phyloP scores from a whole-genome alignment of 2,113 vertebrate species.

The Centropus unirufus region DNA sequence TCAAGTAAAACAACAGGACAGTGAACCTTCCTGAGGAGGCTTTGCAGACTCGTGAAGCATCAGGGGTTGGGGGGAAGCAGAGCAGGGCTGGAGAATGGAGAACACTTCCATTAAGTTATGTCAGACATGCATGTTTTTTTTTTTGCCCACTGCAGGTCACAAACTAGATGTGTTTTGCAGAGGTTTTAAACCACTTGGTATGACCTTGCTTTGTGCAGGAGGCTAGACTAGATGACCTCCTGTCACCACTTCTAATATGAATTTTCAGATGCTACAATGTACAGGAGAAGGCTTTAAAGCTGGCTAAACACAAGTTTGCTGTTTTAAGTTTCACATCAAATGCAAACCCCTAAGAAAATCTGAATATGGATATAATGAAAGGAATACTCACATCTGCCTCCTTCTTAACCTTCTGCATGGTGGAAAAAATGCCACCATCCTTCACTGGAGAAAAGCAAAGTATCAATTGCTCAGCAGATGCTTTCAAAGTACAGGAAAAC shows the following conservation, averaged over 20 bases:
- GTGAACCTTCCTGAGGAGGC: background rate
- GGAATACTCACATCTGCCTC: background rate
- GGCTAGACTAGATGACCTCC: background rate
- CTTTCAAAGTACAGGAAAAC: background rate
- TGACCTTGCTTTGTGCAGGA: background rate
- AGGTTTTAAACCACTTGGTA: background rate
- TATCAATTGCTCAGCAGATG: background rate
- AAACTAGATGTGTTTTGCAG: background rate
- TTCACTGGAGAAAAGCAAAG: background rate
- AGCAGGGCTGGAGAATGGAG: background rate
- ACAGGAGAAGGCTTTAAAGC: background rate
- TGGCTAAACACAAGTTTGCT: background rate
- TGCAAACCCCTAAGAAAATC: background rate
- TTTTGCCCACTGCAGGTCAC: background rate
- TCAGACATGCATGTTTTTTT: accelerated
- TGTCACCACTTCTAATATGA: background rate
- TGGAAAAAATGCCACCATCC: background rate
- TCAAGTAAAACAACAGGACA: background rate
- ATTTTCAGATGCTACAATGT: background rate
- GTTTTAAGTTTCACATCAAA: background rate
- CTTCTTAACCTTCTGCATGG: background rate
- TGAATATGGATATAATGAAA: background rate
- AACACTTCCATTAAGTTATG: background rate
- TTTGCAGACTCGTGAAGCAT: background rate
- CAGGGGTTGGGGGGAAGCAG: accelerated